Conservation (phyloP, 2,113 vertebrate species). For the Spilogale gracilis region DNA sequence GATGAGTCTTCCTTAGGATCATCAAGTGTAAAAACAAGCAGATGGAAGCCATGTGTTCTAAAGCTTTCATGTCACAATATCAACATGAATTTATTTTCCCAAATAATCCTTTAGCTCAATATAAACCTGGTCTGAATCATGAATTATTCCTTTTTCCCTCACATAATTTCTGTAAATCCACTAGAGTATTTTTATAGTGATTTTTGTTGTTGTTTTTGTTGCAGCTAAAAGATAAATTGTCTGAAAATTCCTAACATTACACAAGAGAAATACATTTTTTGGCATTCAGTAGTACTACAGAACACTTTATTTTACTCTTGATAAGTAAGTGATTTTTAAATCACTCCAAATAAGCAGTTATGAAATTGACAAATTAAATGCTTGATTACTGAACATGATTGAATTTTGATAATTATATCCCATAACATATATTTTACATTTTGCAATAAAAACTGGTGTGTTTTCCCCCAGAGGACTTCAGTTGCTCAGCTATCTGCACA, state of each 20-base stretch:
- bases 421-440: background rate
- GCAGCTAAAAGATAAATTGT: background rate
- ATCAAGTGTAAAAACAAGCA: background rate
- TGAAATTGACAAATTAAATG: background rate
- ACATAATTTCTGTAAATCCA: background rate
- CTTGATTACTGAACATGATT: background rate
- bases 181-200: background rate
- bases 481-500: background rate
- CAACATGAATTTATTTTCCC: conserved; percentile 26
- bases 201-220: background rate
- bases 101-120: conserved; percentile 35
- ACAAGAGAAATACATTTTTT: background rate
- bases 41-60: background rate
- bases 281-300: background rate
- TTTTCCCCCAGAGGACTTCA: background rate
- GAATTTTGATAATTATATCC: background rate
- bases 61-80: conserved; percentile 22
- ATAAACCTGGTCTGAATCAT: conserved; percentile 26
- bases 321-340: background rate
- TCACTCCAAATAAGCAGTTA: background rate
- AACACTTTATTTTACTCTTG: background rate
- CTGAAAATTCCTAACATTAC: background rate
- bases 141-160: background rate
- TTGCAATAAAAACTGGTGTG: background rate
- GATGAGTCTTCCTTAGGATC: background rate